Evolutionary conservation across 2,888 invertebrate species (phyloP), one percentile per base, ranked within the genome.

Genomic region (Cephus pygmeus): DNA sequence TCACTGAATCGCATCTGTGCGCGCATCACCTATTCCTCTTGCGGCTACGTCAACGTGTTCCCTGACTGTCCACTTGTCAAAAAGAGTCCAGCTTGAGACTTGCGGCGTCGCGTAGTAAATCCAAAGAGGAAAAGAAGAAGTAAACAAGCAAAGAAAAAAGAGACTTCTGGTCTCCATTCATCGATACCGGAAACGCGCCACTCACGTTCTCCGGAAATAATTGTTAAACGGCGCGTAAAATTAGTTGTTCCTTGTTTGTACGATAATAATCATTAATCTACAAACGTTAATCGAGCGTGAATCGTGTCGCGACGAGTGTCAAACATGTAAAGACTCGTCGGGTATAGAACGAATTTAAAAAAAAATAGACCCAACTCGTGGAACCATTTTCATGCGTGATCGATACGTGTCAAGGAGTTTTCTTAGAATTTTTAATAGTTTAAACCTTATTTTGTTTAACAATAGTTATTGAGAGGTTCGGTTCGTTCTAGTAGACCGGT

Each of bases 1-100:
- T 84, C 85, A 86, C 87, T 84, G 85, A 83, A 85, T 83, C 86
- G 85, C 82, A 84, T 88, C 86, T 86, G 68, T 75, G 78, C 56
- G 69, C 76, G 78, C 71, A 40, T 15, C 69, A 34, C 31, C 71
- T 71, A 31, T 31, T 71, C 11, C 34, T 33, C 71, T 71, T 34
- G 40, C 12, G 15, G n/a, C 71, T 33, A 12, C 35, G 73, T 74
- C 77, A 77, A 77, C 74, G 74, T 75, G 77, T 4, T 76, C 35
- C 69, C 31, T 75, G 36, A 11, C 56, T n/a, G 69, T 75, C 11
- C 30, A 35, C 35, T 30, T 69, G 77, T 74, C 69, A 76, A 71
- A 76, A 69, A 71, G 31, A 73, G 23, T 23, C 23, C 23, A 23
- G 56, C 9, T 1, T 9, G 2, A 71, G 31, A 71, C 71, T 31